Evolutionary conservation across 2,113 vertebrate species (phyloP).

Genomic region (Bombycilla garrulus): DNA sequence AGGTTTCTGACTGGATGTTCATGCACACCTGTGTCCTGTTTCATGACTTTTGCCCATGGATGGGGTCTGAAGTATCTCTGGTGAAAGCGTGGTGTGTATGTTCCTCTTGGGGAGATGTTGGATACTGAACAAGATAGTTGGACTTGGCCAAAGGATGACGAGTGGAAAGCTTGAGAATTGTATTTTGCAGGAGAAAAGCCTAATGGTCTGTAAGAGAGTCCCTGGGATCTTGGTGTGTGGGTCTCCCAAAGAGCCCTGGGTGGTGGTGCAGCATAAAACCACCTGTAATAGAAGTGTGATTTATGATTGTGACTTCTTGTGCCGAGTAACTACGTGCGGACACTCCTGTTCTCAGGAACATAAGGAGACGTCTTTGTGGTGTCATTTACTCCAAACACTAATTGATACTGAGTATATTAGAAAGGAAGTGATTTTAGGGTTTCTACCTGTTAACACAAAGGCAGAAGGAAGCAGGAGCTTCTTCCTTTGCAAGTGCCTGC

Average conservation of each 20-base stretch:
- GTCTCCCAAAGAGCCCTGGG: not conserved
- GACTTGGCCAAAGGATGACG: not conserved
- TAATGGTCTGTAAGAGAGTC: not conserved
- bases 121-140: not conserved
- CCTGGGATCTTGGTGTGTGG: not conserved
- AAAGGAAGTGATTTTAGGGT: not conserved
- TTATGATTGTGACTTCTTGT: not conserved
- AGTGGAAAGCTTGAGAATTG: not conserved
- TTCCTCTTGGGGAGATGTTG: not conserved
- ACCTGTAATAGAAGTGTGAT: not conserved
- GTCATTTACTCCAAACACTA: not conserved
- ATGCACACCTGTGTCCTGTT: not conserved
- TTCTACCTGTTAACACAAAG: not conserved
- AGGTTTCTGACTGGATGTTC: not conserved
- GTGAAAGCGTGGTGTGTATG: fast-evolving
- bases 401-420: not conserved
- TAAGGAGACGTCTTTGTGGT: not conserved
- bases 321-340: not conserved
- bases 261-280: not conserved
- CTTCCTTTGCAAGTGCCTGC: not conserved
- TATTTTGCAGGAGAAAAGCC: not conserved
- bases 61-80: not conserved
- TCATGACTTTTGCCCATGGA: not conserved
- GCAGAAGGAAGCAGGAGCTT: not conserved
- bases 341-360: not conserved